Base-by-base conservation (phyloP, 2,797 vertebrate genomes). In the Paratrypauchen microcephalus region DNA sequence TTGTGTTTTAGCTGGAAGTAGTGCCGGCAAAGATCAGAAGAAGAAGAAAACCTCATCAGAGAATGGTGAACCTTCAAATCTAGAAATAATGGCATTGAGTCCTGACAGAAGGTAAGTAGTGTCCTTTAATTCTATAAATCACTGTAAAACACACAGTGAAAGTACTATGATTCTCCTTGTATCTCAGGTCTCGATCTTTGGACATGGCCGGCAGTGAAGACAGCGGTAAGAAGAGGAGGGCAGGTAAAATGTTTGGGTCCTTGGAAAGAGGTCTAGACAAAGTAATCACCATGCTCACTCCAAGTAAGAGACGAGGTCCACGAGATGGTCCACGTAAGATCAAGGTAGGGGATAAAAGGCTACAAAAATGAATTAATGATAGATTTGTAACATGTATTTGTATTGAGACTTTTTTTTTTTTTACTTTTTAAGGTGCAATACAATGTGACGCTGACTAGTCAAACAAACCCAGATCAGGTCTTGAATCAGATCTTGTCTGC, bases 181-280 rank as follows among this genome's bases (percentile, higher is more conserved):
- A 47, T 19, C 58, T 1, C 77, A 99, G 96, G 82, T 96, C 94
- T 71, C 94, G 92, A 11, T 97, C 96, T 1, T 78, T 95, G 82
- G 96, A 98, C 75, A 74, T 95, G 83, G 93, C 95, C 39, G 91
- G 88, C 15, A 86, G 82, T 1, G 85, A 65, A 69, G 95, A 93
- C 79, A 95, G 94, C 8, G 94, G 91, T 56, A 96, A 95, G 74
- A 99, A 95, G 86, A 95, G 92, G 71, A 95, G 93, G 87, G 94
- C 92, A 66, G 87, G 92, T 32, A 97, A 94, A 85, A 86, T 99
- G 79, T 96, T 99, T 47, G 96, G 95, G 21, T 98, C 95, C 70
- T 84, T 99, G 74, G 97, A 99, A 89, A 94, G 94, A 81, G 95
- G 98, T n/a, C 83, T 99, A 73, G 97, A 98, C 89, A 98, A 97